Conservation (phyloP, 2,113 vertebrate genomes). For the Okapia johnstoni region DNA sequence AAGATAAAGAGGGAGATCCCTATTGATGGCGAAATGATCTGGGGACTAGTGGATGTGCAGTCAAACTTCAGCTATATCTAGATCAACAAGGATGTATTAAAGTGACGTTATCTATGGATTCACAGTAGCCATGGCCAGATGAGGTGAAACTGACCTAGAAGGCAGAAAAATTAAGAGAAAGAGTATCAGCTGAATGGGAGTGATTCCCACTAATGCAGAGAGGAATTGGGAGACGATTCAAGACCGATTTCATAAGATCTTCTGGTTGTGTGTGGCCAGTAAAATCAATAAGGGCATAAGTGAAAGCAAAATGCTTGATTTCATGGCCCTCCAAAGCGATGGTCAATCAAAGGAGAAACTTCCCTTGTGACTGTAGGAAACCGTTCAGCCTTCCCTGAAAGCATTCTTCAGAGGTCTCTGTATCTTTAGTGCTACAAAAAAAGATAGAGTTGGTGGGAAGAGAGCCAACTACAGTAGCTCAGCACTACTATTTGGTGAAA, state of each 20-base stretch:
- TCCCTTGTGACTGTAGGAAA: conserved; percentile 21
- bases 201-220: not conserved
- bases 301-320: not conserved
- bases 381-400: not conserved
- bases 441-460: not conserved
- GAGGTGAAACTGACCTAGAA: rapidly evolving
- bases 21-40: not conserved
- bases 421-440: not conserved
- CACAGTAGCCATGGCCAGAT: not conserved
- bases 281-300: not conserved
- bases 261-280: not conserved
- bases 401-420: not conserved
- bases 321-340: not conserved
- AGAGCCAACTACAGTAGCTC: not conserved
- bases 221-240: not conserved
- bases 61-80: not conserved
- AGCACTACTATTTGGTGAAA: not conserved
- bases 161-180: not conserved
- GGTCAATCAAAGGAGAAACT: conserved; percentile 29
- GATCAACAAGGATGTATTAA: conserved; percentile 8
- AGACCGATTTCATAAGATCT: not conserved
- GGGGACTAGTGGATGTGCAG: not conserved
- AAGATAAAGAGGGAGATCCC: not conserved
- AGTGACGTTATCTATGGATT: not conserved
- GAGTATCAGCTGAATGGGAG: not conserved